A percentile compares a stretch with the other conserved stretches of the same genome.
Conservation (phyloP, 2,113 vertebrate genomes). For the Hippocampus comes region DNA sequence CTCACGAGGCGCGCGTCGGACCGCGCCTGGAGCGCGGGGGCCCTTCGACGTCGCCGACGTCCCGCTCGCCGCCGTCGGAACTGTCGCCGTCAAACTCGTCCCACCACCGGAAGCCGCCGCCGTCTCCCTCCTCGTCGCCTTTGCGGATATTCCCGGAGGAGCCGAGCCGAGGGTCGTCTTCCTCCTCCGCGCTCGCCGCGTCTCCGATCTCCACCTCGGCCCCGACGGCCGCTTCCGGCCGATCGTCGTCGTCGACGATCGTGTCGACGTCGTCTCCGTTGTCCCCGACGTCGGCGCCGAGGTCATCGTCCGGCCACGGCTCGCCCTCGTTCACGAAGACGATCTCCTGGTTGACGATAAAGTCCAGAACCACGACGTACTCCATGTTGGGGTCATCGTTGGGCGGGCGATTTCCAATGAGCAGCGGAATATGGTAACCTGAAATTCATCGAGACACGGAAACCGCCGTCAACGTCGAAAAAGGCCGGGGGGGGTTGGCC, state of each 20-base stretch:
- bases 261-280: not conserved
- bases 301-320: not conserved
- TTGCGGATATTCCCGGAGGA: not conserved
- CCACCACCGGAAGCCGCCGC: not conserved
- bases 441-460: not conserved
- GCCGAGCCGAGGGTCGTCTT: not conserved
- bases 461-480: not conserved
- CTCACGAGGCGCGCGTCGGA: not conserved
- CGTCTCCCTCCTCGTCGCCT: not conserved
- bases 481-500: no score
- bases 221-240: not conserved
- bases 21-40: not conserved
- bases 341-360: constrained; percentile 5
- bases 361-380: not conserved
- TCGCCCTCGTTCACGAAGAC: not conserved
- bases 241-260: not conserved
- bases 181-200: not conserved
- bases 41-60: not conserved
- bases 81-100: constrained; percentile 7
- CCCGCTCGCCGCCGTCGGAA: not conserved
- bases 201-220: not conserved
- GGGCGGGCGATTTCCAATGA: not conserved
- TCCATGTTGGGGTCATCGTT: constrained; percentile 1
- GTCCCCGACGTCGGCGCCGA: not conserved
- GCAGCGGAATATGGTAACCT: constrained; percentile 1